Conservation (phyloP, 2,797 vertebrate genomes). For the Babyrousa celebensis region DNA sequence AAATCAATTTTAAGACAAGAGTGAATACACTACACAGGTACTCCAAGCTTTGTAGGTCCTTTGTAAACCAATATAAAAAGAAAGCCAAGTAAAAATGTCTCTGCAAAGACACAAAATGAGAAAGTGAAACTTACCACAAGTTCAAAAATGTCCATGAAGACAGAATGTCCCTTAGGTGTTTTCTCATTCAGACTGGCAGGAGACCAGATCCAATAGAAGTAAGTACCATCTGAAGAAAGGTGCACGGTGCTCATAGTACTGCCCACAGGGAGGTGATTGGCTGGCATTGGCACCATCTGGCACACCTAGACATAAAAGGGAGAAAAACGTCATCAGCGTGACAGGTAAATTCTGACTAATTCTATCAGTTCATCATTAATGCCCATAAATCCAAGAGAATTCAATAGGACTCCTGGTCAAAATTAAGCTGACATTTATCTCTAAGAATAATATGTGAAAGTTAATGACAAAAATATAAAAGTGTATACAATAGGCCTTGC, state of each 20-base stretch:
- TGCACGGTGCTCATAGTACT: constrained; percentile 98
- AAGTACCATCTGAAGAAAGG: constrained; percentile 98
- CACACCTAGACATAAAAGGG: constrained; percentile 93
- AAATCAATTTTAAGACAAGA: neutral
- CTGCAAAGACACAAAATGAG: constrained; percentile 57
- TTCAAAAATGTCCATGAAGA: constrained; percentile 99
- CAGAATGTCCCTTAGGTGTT: constrained; percentile 99
- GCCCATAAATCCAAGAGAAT: constrained; percentile 34
- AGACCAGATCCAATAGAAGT: constrained; percentile 99
- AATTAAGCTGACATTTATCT: constrained; percentile 60
- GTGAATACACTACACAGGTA: neutral
- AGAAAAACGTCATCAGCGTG: neutral
- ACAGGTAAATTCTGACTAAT: neutral
- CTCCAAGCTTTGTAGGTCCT: neutral
- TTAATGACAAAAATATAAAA: constrained; percentile 48
- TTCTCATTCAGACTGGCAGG: constrained; percentile 99
- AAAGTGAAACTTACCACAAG: constrained; percentile 93
- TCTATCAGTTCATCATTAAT: neutral
- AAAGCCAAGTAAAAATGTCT: constrained; percentile 62
- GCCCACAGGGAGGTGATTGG: constrained; percentile 97
- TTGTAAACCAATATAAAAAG: constrained; percentile 41
- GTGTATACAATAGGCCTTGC: constrained; percentile 7
- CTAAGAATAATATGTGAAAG: constrained; percentile 42
- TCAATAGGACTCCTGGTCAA: constrained; percentile 34
- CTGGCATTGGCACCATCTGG: constrained; percentile 97